Percentiles rank a stretch among this genome's conserved stretches.
Conservation (phyloP, 2,888 invertebrate genomes). For the Papilio gigon region DNA sequence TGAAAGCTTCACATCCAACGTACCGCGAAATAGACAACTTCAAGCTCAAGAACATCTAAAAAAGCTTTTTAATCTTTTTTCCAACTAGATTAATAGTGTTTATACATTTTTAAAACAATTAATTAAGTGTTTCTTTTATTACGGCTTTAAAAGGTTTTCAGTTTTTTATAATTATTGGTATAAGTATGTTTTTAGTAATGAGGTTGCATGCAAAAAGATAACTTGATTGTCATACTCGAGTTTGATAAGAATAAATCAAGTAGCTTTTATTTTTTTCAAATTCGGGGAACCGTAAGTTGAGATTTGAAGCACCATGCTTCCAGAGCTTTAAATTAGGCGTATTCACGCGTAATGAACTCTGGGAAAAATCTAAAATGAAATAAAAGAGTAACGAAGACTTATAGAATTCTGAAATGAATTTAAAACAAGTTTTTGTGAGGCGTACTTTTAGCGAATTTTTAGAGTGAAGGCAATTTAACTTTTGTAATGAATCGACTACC, state of each 20-base stretch:
- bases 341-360: background rate
- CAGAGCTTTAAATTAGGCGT: background rate
- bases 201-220: background rate
- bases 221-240: too few species aligned
- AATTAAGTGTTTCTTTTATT: too few species aligned
- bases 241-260: background rate
- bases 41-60: background rate
- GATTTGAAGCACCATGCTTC: background rate
- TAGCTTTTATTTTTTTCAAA: background rate
- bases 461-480: slow-evolving; percentile 11
- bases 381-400: background rate
- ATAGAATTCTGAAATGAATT: background rate
- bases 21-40: slow-evolving; percentile 6
- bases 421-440: background rate
- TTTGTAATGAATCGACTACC: background rate
- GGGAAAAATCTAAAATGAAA: background rate
- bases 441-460: background rate
- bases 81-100: background rate
- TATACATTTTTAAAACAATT: too few species aligned
- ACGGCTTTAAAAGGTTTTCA: too few species aligned
- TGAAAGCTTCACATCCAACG: slow-evolving; percentile 22
- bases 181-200: background rate
- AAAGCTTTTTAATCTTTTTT: background rate
- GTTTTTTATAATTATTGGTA: too few species aligned
- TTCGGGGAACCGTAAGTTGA: background rate